Percentiles rank a stretch among this genome's conserved stretches.
phyloP scores from a whole-genome alignment of 2,797 vertebrate genomes.

The Knipowitschia caucasica region DNA sequence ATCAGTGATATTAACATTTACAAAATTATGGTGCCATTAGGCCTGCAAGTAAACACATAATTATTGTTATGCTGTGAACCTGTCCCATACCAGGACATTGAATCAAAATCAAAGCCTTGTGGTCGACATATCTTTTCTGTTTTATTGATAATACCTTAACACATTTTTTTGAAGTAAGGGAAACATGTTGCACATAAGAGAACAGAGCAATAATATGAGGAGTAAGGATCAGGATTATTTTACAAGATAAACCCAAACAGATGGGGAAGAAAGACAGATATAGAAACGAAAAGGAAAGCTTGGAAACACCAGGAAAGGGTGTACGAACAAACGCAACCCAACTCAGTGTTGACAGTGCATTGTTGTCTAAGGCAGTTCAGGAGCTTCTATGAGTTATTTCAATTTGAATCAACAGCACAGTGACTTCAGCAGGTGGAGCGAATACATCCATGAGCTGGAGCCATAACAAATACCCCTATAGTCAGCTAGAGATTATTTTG shows the following conservation, averaged over 20 bases:
- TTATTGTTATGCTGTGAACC: no score
- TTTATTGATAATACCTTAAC: conserved; percentile 81
- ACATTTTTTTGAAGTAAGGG: conserved; percentile 77
- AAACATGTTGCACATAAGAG: conserved; percentile 75
- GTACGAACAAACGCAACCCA: conserved; percentile 39
- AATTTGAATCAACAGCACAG: conserved; percentile 17
- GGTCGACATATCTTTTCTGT: conserved; percentile 51
- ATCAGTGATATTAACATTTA: no score
- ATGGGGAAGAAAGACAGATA: conserved; percentile 49
- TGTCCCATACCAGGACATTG: no score
- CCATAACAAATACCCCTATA: background rate
- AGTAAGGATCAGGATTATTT: conserved; percentile 69
- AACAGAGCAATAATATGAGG: conserved; percentile 74
- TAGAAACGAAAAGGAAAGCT: conserved; percentile 48
- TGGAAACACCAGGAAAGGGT: conserved; percentile 44
- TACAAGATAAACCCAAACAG: conserved; percentile 71
- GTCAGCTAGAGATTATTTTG: background rate
- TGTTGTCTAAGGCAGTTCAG: conserved; percentile 25
- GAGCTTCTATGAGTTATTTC: conserved; percentile 17
- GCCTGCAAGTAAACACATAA: no score
- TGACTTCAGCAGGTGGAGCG: conserved; percentile 11
- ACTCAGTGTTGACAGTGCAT: conserved; percentile 66
- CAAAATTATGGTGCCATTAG: no score
- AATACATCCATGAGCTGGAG: no score
- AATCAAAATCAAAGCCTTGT: background rate